Conservation (phyloP, 2,888 invertebrate genomes). For the Acanthosepion pharaonis region DNA sequence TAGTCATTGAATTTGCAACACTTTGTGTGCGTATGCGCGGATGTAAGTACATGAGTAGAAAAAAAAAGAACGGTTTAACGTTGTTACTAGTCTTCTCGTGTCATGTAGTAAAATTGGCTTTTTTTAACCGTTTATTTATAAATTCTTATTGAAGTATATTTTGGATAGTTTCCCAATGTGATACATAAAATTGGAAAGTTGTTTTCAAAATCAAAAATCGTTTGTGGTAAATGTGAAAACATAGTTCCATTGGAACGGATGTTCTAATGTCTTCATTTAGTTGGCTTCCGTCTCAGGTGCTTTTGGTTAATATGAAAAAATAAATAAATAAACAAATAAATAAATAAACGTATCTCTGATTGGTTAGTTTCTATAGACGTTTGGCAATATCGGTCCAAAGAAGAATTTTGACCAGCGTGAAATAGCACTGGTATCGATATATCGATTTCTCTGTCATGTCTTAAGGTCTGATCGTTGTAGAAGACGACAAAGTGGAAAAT, state of each 20-base stretch:
- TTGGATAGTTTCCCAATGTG: background rate
- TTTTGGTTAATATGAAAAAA: background rate
- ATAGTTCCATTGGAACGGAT: background rate
- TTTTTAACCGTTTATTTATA: background rate
- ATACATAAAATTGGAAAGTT: too few relatives aligned
- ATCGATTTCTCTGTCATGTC: background rate
- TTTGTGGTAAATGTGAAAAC: too few relatives aligned
- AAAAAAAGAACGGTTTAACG: too few relatives aligned
- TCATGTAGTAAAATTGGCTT: background rate
- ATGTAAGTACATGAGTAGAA: too few relatives aligned
- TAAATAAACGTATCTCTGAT: background rate
- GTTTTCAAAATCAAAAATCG: too few relatives aligned
- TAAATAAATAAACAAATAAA: background rate
- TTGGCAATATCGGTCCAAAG: background rate
- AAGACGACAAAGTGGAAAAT: too few relatives aligned
- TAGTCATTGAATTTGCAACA: background rate
- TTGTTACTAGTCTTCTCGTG: too few relatives aligned
- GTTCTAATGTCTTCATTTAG: background rate
- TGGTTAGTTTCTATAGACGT: background rate
- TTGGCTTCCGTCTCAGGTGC: background rate
- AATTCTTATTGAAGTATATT: background rate
- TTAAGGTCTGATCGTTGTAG: too few relatives aligned
- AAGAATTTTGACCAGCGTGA: background rate
- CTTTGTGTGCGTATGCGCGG: background rate
- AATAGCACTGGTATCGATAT: background rate